Evolutionary conservation across 1,140 invertebrate species (phyloP).

Genomic region (Nylanderia fulva): DNA sequence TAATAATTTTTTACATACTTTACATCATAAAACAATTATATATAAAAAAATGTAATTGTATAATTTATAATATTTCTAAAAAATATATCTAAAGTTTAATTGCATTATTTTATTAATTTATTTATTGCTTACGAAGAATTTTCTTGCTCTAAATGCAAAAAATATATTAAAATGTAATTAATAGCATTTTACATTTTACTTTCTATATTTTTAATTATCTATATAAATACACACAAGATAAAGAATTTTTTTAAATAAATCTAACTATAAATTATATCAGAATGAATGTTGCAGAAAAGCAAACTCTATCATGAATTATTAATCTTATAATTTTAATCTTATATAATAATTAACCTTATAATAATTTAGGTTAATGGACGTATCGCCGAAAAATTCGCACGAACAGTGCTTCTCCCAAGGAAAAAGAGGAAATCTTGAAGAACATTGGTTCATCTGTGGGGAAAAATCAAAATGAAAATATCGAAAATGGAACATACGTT

Average conservation of each 20-base stretch:
- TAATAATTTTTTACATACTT: too few species aligned
- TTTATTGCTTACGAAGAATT: too few species aligned
- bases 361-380: conserved; percentile 23
- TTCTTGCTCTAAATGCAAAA: background rate
- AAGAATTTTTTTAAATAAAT: background rate
- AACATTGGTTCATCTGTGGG: background rate
- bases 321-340: too few species aligned
- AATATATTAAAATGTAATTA: background rate
- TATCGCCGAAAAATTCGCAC: background rate
- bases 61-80: too few species aligned
- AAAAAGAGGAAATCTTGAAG: background rate
- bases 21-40: too few species aligned
- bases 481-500: background rate
- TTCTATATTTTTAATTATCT: too few species aligned
- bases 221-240: background rate
- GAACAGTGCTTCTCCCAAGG: conserved; percentile 15
- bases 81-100: too few species aligned
- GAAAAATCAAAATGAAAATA: background rate
- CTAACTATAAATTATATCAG: background rate
- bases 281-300: background rate
- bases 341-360: background rate
- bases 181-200: too few species aligned
- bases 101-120: too few species aligned
- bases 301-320: background rate
- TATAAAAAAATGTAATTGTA: too few species aligned